Evolutionary conservation across 2,888 invertebrate genomes (phyloP).

Genomic region (Deroplatys truncata): DNA sequence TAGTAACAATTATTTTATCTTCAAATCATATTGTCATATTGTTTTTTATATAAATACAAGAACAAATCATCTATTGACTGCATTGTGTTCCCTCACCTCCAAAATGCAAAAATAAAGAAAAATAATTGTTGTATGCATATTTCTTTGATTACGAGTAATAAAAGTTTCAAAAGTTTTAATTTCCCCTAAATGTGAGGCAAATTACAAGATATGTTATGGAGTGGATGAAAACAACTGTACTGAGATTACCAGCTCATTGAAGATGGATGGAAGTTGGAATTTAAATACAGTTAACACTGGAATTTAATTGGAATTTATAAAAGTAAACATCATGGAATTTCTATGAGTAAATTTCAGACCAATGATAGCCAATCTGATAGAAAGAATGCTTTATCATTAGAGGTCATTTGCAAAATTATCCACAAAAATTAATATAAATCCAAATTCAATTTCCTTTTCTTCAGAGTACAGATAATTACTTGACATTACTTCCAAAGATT

Average conservation of each 20-base stretch:
- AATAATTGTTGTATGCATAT: not conserved
- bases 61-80: not conserved
- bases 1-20: slow-evolving; percentile 15
- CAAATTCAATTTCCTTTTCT: not conserved
- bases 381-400: not conserved
- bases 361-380: not conserved
- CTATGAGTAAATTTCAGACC: no score
- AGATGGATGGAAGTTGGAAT: not conserved
- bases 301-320: no score
- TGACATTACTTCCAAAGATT: not conserved
- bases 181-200: not conserved
- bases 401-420: not conserved
- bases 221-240: not conserved
- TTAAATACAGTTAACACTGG: no score
- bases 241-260: not conserved
- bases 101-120: not conserved
- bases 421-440: not conserved
- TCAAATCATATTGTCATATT: slow-evolving; percentile 25
- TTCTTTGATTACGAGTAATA: not conserved
- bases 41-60: slow-evolving; percentile 2
- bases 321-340: not conserved
- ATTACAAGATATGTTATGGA: not conserved
- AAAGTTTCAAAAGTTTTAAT: not conserved
- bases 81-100: not conserved
- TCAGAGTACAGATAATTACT: not conserved